Base-by-base conservation (phyloP, 2,888 invertebrate species). In the Dermolepida albohirtum region DNA sequence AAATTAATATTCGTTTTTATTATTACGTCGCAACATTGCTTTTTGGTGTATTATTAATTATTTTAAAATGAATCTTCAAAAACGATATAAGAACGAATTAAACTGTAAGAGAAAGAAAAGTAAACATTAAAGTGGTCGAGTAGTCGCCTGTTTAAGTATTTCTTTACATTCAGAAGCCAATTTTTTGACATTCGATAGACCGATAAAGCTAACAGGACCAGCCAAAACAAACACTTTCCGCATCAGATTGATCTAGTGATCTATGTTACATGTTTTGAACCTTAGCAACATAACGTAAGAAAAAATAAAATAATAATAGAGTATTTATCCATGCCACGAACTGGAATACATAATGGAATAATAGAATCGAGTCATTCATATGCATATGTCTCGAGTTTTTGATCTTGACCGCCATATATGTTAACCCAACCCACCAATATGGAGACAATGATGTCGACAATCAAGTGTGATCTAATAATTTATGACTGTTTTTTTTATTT, bases 331-430 rank as follows among this genome's bases (percentile, higher is more conserved):
- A 27, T 14, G 29, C 44, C 59, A 59, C 44, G 47, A 59, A 59
- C 59, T 10, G 10, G 29, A 44, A 59, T 29, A 44, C 44, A 59
- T 59, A 44, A 59, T 27, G 11, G 44, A 44, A 59, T 59, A 59
- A 59, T 59, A 44, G 44, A 44, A 44, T 14, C 29, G 29, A 55
- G 44, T 59, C 59, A 59, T 59, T 59, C 59, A 59, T 59, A 59
- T 59, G 43, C 59, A 59, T 57, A 44, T 41, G 22, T 14, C 12
- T 47, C 14, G 59, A 59, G 29, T 44, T 34, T 59, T 59, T 59
- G 59, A 59, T 59, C 59, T 59, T 59, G 59, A 59, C 59, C 59
- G 59, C 59, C 59, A 44, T 59, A 59, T 59, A 59, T 44, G 59
- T 34, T 59, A 44, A 29, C 59, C 44, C 59, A 59, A 29, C 59